These are phyloP conservation scores for Melanotaenia parkinsoni DNA, from an alignment of 2,797 vertebrate species.

Conservation along the genomic window DNA sequence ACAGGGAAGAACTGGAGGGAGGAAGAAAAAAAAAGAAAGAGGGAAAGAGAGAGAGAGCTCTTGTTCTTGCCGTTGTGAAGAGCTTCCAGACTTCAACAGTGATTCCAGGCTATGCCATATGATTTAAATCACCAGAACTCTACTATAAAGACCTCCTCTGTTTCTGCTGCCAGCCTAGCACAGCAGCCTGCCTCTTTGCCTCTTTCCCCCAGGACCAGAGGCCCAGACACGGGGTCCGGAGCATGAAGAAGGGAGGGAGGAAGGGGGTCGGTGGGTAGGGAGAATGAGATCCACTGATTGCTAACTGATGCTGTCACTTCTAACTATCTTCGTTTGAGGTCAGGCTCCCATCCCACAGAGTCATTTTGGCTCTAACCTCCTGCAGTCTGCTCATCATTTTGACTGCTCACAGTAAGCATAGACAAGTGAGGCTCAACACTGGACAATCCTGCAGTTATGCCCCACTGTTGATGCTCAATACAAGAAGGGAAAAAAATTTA, in stretches of 20 bases:
- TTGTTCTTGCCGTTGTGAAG: constrained; percentile 85
- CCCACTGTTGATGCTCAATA: constrained; percentile 61
- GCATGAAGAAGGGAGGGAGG: constrained; percentile 51
- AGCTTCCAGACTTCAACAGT: constrained; percentile 85
- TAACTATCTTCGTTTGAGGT: constrained; percentile 79
- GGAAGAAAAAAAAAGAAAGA: constrained; percentile 33
- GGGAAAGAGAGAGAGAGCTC: constrained; percentile 74
- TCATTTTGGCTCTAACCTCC: constrained; percentile 71
- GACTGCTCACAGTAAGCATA: constrained; percentile 70
- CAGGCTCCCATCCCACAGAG: constrained; percentile 75
- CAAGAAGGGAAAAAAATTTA: constrained; percentile 12
- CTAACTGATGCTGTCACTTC: constrained; percentile 82
- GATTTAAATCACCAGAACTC: constrained; percentile 88
- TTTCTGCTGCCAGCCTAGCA: constrained; percentile 85
- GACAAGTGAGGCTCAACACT: constrained; percentile 55
- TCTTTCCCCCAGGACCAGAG: constrained; percentile 78
- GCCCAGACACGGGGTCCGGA: constrained; percentile 80
- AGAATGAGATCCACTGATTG: constrained; percentile 82
- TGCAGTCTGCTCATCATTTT: constrained; percentile 61
- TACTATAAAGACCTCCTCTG: constrained; percentile 88
- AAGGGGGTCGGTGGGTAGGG: constrained; percentile 47
- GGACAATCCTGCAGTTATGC: constrained; percentile 67
- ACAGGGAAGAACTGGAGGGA: constrained; percentile 60
- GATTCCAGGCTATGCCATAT: constrained; percentile 88
- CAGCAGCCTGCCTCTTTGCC: constrained; percentile 81